Evolutionary conservation across 2,797 vertebrate genomes (phyloP).

Genomic region (Sebastolobus alascanus): DNA sequence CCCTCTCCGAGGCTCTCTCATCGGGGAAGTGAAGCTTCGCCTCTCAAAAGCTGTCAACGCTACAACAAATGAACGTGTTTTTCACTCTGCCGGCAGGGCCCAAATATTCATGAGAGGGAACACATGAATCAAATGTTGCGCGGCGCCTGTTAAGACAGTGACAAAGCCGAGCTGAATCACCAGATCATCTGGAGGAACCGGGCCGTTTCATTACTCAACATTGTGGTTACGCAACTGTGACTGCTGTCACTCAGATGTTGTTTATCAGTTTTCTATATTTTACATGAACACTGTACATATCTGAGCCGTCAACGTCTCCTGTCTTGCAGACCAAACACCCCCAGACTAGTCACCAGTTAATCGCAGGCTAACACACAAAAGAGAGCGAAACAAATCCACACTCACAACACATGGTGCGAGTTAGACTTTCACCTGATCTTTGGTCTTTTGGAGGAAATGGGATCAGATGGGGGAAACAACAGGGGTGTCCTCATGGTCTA

Average conservation of each 20-base stretch:
- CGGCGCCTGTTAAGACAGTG: constrained; percentile 43
- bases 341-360: background rate
- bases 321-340: constrained; percentile 3
- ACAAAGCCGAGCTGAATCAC: constrained; percentile 72
- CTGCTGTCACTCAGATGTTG: constrained; percentile 47
- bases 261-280: constrained; percentile 23
- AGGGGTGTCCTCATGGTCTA: background rate
- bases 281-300: constrained; percentile 19
- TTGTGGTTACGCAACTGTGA: constrained; percentile 44
- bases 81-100: constrained; percentile 54
- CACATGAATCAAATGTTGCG: constrained; percentile 59
- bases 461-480: background rate
- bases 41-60: constrained; percentile 68
- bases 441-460: background rate
- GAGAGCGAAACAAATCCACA: background rate
- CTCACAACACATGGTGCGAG: background rate
- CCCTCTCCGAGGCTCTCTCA: constrained; percentile 41
- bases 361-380: background rate
- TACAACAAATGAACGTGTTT: constrained; percentile 74
- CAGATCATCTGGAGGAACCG: constrained; percentile 57
- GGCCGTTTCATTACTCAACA: constrained; percentile 37
- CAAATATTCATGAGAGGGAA: constrained; percentile 73
- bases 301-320: constrained; percentile 26
- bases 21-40: constrained; percentile 53
- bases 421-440: background rate